Evolutionary conservation across 2,797 vertebrate genomes (phyloP), one percentile per base, ranked within the genome.

Genomic region (Heterohyrax brucei): DNA sequence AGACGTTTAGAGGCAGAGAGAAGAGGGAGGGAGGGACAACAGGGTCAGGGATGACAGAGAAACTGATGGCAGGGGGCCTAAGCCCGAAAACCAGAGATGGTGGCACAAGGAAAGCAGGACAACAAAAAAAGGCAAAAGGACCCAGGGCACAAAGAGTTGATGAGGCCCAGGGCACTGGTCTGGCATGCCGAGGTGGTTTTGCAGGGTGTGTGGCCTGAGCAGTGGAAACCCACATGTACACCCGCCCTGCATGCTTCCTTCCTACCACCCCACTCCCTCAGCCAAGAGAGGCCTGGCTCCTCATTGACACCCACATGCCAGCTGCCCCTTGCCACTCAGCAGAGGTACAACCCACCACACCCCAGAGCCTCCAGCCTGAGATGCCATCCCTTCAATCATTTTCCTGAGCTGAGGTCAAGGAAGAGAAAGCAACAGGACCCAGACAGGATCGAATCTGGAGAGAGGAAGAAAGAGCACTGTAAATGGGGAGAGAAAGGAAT

Each of bases 1-100:
- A 59, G 68, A 66, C 77, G 33, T 19, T 64, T n/a, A 77, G 92
- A 96, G 78, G 84, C 39, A 70, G 50, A 81, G 48, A 73, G 33
- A 46, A 64, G 68, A 48, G 28, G 39, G 16, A 62, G 30, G 5
- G 28, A 59, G 64, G 50, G 21, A 59, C 16, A 19, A 26, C 10
- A 81, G 46, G 46, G 44, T 44, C 79, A 62, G 46, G n/a, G n/a
- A n/a, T 3, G n/a, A 4, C 7, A 64, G 24, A 56, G 68, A 70
- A 64, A 53, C 3, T 19, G 70, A 61, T 56, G 33, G 39, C 1
- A 13, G 19, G 70, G 53, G 30, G 50, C 7, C 44, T 21, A 14
- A 28, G 66, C 61, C 92, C 87, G 59, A 96, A 59, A 68, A 53
- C 13, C 56, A 4, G 48, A 53, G 16, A 21, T 48, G n/a, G 22